These are phyloP conservation scores for Apantesis nais DNA, from an alignment of 2,888 invertebrate genomes.

Conservation along the genomic window DNA sequence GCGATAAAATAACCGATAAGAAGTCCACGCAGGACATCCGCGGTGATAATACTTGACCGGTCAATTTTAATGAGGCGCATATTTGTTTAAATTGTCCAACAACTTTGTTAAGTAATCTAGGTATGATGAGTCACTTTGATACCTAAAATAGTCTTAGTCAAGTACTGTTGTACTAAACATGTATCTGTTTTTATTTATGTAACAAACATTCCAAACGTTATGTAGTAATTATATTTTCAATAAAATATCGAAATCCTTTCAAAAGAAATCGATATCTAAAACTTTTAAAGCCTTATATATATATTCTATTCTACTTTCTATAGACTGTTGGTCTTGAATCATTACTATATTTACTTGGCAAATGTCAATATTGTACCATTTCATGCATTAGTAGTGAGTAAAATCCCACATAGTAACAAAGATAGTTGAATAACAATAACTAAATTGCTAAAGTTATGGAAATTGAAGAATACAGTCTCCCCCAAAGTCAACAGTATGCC, in stretches of 20 bases:
- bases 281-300: neutral
- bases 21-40: slow-evolving; percentile 74
- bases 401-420: neutral
- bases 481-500: slow-evolving; percentile 1
- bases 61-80: slow-evolving; percentile 62
- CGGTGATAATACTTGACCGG: slow-evolving; percentile 73
- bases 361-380: neutral
- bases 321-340: too few species aligned
- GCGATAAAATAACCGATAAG: slow-evolving; percentile 68
- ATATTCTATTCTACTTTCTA: too few species aligned
- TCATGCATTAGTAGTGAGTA: neutral
- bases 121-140: slow-evolving; percentile 36
- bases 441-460: neutral
- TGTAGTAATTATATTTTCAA: neutral
- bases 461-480: slow-evolving; percentile 3
- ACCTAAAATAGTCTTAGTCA: slow-evolving; percentile 36
- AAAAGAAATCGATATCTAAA: neutral
- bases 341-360: neutral
- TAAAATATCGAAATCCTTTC: too few species aligned
- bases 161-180: neutral
- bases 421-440: neutral
- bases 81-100: slow-evolving; percentile 47
- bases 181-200: neutral
- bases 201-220: neutral
- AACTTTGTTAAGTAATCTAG: slow-evolving; percentile 32